phyloP scores from a whole-genome alignment of 2,797 vertebrate species.

The Sebastes steindachneri region DNA sequence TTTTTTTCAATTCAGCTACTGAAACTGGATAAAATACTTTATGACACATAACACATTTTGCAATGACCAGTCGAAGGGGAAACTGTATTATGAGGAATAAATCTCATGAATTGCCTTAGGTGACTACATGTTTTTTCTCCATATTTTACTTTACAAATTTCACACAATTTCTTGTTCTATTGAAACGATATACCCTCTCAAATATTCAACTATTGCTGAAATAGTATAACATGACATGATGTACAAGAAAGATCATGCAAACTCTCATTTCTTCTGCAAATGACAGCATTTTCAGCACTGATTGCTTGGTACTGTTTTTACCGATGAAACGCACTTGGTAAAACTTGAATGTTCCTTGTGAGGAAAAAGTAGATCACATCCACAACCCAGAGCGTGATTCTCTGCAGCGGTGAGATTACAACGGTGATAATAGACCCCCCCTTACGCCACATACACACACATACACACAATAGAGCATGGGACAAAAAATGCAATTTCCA shows the following conservation, averaged over 20 bases:
- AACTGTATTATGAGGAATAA: background rate
- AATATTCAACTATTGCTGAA: background rate
- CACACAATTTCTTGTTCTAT: background rate
- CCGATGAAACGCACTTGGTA: conserved; percentile 7
- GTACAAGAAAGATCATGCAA: background rate
- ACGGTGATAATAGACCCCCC: conserved; percentile 75
- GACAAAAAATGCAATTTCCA: conserved; percentile 81
- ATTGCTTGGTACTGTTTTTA: background rate
- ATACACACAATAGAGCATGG: conserved; percentile 51
- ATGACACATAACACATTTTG: background rate
- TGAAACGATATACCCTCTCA: background rate
- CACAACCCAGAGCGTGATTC: conserved; percentile 32
- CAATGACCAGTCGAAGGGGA: background rate
- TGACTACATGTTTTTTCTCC: background rate
- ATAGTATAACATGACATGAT: background rate
- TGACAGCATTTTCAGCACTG: background rate
- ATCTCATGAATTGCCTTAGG: background rate
- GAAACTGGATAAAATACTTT: background rate
- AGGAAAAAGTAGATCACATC: conserved; percentile 35
- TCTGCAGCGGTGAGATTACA: conserved; percentile 70
- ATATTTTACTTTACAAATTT: background rate
- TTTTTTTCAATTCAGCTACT: background rate
- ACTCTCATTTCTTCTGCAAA: background rate
- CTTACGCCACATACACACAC: conserved; percentile 21
- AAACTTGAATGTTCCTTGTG: conserved; percentile 27